phyloP scores from a whole-genome alignment of 1,140 invertebrate species.

The Trichonephila clavata region DNA sequence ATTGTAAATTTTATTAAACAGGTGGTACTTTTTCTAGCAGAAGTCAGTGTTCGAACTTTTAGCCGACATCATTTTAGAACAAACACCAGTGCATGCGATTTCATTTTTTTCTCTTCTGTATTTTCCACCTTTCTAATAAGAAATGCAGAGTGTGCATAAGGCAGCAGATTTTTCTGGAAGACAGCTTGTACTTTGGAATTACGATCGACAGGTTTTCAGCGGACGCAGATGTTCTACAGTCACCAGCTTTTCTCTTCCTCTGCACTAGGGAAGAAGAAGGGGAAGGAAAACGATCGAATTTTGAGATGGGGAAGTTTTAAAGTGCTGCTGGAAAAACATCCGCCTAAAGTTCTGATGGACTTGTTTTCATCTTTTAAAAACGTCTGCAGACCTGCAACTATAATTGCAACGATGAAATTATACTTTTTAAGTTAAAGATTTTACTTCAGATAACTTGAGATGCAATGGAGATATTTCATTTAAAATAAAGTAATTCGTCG shows the following conservation, averaged over 20 bases:
- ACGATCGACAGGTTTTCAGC: constrained; percentile 62
- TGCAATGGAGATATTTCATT: no score
- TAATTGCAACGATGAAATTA: neutral
- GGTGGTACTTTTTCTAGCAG: neutral
- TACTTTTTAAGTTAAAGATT: no score
- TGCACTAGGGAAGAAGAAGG: neutral
- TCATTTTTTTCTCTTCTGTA: neutral
- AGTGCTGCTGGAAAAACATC: constrained; percentile 34
- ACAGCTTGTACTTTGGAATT: constrained; percentile 62
- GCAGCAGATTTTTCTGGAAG: constrained; percentile 19
- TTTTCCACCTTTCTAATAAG: neutral
- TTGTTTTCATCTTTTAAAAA: neutral
- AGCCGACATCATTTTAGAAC: constrained; percentile 13
- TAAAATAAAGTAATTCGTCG: no score
- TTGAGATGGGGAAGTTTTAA: constrained; percentile 18
- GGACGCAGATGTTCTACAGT: constrained; percentile 55
- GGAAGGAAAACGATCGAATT: neutral
- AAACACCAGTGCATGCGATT: neutral
- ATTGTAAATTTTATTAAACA: neutral
- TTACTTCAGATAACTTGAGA: no score
- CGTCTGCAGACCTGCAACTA: neutral
- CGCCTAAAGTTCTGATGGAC: neutral
- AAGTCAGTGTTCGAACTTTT: neutral
- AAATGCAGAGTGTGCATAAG: neutral
- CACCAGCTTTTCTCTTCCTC: constrained; percentile 43